Evolutionary conservation across 2,888 invertebrate species (phyloP).

Genomic region (Leucozona laternaria): DNA sequence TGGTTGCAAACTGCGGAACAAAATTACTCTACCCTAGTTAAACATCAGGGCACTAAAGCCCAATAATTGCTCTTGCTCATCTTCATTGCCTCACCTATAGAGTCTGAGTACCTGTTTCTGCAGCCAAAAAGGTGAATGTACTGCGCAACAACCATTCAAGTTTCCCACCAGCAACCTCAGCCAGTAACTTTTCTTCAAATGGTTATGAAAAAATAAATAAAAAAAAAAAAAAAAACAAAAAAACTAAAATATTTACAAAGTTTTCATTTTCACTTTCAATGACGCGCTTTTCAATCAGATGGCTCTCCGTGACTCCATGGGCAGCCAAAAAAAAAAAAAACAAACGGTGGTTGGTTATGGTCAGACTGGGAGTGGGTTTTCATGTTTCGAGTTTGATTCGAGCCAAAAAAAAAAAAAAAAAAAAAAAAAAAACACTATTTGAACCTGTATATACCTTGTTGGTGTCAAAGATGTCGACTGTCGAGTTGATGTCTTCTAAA

Average conservation of each 20-base stretch:
- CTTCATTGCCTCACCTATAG: constrained; percentile 39
- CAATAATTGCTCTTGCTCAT: constrained; percentile 45
- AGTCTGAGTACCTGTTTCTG: constrained; percentile 28
- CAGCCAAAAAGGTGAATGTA: constrained; percentile 43
- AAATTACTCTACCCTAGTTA: constrained; percentile 14
- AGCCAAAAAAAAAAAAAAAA: background rate
- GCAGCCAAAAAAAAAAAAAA: constrained; percentile 11
- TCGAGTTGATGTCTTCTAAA: constrained; percentile 12
- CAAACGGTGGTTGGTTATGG: constrained; percentile 38
- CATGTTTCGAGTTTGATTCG: constrained; percentile 8
- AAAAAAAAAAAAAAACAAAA: background rate
- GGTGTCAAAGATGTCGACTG: constrained; percentile 51
- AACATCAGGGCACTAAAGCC: constrained; percentile 17
- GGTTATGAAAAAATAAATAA: background rate
- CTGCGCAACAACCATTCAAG: constrained; percentile 44
- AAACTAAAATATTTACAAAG: constrained; percentile 43
- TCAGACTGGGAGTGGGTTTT: constrained; percentile 52
- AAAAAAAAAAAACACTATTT: constrained; percentile 17
- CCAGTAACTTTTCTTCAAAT: constrained; percentile 41
- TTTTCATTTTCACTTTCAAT: constrained; percentile 75
- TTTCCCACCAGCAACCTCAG: constrained; percentile 29
- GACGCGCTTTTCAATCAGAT: constrained; percentile 57
- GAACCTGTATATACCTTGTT: background rate
- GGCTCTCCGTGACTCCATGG: constrained; percentile 10
- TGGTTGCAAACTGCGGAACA: background rate